These are phyloP conservation scores for Cladopsammia gracilis DNA, from an alignment of 64 coral and sea anemone genomes.

Conservation along the genomic window DNA sequence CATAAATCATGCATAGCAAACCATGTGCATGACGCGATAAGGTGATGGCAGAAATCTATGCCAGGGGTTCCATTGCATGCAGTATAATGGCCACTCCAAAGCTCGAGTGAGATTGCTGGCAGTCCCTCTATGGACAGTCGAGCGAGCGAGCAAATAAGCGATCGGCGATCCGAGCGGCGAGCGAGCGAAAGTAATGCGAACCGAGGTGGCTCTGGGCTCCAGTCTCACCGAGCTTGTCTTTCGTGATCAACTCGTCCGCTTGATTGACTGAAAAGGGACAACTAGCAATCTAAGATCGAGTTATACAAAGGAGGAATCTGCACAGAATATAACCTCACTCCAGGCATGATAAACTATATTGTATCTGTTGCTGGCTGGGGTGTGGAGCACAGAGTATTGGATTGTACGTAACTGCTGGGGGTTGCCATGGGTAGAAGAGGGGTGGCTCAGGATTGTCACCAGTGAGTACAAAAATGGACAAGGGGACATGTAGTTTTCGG, in stretches of 20 bases:
- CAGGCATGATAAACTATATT: constrained; percentile 77
- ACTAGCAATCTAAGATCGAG: too few relatives aligned
- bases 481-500: constrained; percentile 8
- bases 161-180: too few relatives aligned
- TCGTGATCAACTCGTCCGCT: too few relatives aligned
- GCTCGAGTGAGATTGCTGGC: too few relatives aligned
- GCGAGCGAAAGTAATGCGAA: too few relatives aligned
- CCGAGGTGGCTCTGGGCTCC: too few relatives aligned
- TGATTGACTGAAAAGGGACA: too few relatives aligned
- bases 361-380: constrained; percentile 95
- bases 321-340: constrained; percentile 52
- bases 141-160: too few relatives aligned
- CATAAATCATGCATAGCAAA: too few relatives aligned
- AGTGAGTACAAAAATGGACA: constrained; percentile 83
- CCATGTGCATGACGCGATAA: constrained; percentile 75
- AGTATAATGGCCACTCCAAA: constrained; percentile 82
- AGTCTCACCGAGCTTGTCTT: too few relatives aligned
- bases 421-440: constrained; percentile 70
- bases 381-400: constrained; percentile 94
- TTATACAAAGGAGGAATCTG: constrained; percentile 88
- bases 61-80: constrained; percentile 94
- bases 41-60: constrained; percentile 97
- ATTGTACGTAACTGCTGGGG: constrained; percentile 97
- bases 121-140: too few relatives aligned
- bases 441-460: constrained; percentile 91